Evolutionary conservation across 2,888 invertebrate species (phyloP).

Genomic region (Cheilosia soror): DNA sequence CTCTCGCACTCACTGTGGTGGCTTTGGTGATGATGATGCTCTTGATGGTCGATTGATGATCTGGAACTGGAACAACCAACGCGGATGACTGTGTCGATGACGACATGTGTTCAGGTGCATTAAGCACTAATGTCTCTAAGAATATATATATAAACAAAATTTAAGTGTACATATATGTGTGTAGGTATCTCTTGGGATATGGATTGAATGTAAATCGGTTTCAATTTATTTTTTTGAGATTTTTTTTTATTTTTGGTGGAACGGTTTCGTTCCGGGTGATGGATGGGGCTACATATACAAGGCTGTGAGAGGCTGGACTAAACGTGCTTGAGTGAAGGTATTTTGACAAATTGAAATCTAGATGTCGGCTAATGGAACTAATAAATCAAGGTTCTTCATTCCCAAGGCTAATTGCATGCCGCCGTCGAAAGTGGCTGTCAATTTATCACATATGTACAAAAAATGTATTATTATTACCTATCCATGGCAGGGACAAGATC

Average conservation of each 20-base stretch:
- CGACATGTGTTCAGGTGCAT: slow-evolving; percentile 64
- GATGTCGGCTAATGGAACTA: slow-evolving; percentile 39
- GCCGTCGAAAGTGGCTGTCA: slow-evolving; percentile 36
- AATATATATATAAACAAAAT: background rate
- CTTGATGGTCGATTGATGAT: slow-evolving; percentile 62
- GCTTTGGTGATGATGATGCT: slow-evolving; percentile 44
- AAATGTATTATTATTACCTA: background rate
- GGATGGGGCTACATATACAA: slow-evolving; percentile 24
- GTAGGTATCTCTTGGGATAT: slow-evolving; percentile 23
- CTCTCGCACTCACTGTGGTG: slow-evolving; percentile 51
- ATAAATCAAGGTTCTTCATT: slow-evolving; percentile 31
- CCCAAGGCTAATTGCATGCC: slow-evolving; percentile 46
- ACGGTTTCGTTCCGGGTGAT: slow-evolving; percentile 30
- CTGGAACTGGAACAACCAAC: slow-evolving; percentile 55
- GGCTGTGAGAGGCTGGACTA: slow-evolving; percentile 25
- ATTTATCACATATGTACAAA: slow-evolving; percentile 19
- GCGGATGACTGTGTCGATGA: slow-evolving; percentile 12
- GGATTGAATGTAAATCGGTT: slow-evolving; percentile 66
- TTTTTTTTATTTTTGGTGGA: slow-evolving; percentile 11
- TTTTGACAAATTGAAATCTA: slow-evolving; percentile 68
- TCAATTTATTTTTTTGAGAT: slow-evolving; percentile 44
- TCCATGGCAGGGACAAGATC: no score
- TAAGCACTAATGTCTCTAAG: slow-evolving; percentile 26
- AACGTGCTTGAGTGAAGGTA: slow-evolving; percentile 38
- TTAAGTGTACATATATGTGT: background rate